Percentiles rank a stretch among this genome's conserved stretches.
phyloP scores from a whole-genome alignment of 1,140 invertebrate species.

The Lucilia sericata region DNA sequence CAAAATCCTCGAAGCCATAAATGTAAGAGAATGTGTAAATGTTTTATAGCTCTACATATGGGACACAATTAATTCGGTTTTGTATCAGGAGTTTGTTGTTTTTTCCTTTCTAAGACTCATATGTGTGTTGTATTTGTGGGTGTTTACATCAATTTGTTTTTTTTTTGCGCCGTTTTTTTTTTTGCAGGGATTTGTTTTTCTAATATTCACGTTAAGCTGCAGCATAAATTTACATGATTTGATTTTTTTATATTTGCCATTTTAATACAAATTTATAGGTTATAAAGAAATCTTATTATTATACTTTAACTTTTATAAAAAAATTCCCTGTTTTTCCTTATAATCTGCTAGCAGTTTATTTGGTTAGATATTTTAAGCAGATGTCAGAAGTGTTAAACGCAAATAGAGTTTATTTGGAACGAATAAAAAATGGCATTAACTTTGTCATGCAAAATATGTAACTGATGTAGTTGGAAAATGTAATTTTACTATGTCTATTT shows the following conservation, averaged over 20 bases:
- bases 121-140: constrained; percentile 4
- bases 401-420: neutral
- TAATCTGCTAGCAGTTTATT: neutral
- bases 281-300: constrained; percentile 11
- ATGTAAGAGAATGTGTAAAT: neutral
- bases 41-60: constrained; percentile 24
- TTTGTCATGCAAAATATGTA: too few species aligned
- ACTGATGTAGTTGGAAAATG: neutral
- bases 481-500: neutral
- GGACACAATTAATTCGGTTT: constrained; percentile 35
- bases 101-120: neutral
- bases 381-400: neutral
- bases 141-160: constrained; percentile 11
- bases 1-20: constrained; percentile 30
- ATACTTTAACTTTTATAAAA: neutral
- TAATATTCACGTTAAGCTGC: constrained; percentile 35
- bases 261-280: constrained; percentile 27
- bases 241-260: neutral
- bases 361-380: neutral
- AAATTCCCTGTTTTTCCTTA: neutral
- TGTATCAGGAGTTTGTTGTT: neutral
- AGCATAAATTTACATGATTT: constrained; percentile 42
- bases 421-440: neutral
- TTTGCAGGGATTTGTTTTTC: constrained; percentile 31
- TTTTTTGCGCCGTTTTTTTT: neutral